phyloP scores from a whole-genome alignment of 2,888 invertebrate species.

The Rhyacophila evoluta region DNA sequence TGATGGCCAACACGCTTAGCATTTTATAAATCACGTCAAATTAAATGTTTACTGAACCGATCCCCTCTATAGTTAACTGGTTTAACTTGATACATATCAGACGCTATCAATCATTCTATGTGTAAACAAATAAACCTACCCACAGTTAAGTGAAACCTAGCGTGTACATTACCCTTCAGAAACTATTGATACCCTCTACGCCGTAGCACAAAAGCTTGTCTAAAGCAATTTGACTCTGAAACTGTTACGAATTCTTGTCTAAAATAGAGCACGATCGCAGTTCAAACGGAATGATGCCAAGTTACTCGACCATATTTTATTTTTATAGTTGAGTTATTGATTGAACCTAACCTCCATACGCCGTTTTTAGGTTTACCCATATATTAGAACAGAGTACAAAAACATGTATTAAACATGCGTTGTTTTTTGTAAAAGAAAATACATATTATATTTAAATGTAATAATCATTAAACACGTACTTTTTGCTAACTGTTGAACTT shows the following conservation, averaged over 20 bases:
- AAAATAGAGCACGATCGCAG: constrained; percentile 4
- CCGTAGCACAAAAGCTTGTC: constrained; percentile 6
- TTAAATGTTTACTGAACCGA: not conserved
- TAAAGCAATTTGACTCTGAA: not conserved
- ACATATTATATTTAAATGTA: too few species aligned
- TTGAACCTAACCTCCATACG: too few species aligned
- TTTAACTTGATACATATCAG: not conserved
- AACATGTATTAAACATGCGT: too few species aligned
- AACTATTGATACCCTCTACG: constrained; percentile 9
- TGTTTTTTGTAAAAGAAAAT: too few species aligned
- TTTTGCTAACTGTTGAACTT: too few species aligned
- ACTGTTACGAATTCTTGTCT: not conserved
- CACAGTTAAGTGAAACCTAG: not conserved
- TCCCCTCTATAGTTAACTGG: not conserved
- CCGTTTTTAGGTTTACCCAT: too few species aligned
- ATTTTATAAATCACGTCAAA: not conserved
- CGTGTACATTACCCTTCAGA: constrained; percentile 8
- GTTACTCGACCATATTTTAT: not conserved
- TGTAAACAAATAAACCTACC: not conserved
- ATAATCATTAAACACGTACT: too few species aligned
- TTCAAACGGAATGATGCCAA: not conserved
- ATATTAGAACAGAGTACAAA: too few species aligned
- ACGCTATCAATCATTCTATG: constrained; percentile 14
- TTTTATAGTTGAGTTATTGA: not conserved
- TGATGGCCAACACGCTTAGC: not conserved